A percentile compares a stretch with the other conserved stretches of the same genome.
These are phyloP conservation scores for Panopea generosa DNA, from an alignment of 2,888 invertebrate species.

Conservation along the genomic window DNA sequence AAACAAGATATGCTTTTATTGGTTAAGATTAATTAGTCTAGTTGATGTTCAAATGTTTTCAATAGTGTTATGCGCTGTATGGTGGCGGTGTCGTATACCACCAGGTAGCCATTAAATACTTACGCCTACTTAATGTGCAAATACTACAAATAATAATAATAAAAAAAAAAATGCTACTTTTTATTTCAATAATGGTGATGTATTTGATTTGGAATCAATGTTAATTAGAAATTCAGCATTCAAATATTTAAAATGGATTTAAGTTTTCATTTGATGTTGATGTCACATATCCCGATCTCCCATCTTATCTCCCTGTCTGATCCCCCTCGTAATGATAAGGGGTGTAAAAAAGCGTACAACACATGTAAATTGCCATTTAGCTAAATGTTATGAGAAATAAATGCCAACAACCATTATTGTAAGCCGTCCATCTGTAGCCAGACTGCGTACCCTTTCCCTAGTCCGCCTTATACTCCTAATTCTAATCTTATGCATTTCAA, in stretches of 20 bases:
- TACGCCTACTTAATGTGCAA: too few species aligned
- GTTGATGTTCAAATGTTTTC: too few species aligned
- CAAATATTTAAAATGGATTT: constrained; percentile 36
- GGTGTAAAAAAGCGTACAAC: constrained; percentile 25
- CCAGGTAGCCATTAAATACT: too few species aligned
- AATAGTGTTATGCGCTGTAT: too few species aligned
- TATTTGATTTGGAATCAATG: constrained; percentile 11
- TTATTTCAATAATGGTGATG: constrained; percentile 4
- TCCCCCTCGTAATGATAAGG: constrained; percentile 29
- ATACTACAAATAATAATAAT: too few species aligned
- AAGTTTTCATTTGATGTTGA: constrained; percentile 25
- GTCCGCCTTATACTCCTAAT: constrained; percentile 18
- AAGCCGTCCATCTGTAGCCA: constrained; percentile 8
- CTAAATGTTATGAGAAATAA: constrained; percentile 48
- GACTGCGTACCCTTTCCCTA: constrained; percentile 27
- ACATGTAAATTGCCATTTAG: constrained; percentile 68
- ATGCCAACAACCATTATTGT: constrained; percentile 27
- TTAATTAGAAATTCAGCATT: constrained; percentile 26
- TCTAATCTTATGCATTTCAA: constrained; percentile 29
- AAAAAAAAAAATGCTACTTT: too few species aligned
- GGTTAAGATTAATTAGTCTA: too few species aligned
- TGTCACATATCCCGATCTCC: constrained; percentile 1
- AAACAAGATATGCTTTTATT: too few species aligned
- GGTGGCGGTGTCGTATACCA: too few species aligned
- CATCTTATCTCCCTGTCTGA: constrained; percentile 12